Evolutionary conservation across 1,140 invertebrate species (phyloP), one percentile per base, ranked within the genome.

Genomic region (Musca vetustissima): DNA sequence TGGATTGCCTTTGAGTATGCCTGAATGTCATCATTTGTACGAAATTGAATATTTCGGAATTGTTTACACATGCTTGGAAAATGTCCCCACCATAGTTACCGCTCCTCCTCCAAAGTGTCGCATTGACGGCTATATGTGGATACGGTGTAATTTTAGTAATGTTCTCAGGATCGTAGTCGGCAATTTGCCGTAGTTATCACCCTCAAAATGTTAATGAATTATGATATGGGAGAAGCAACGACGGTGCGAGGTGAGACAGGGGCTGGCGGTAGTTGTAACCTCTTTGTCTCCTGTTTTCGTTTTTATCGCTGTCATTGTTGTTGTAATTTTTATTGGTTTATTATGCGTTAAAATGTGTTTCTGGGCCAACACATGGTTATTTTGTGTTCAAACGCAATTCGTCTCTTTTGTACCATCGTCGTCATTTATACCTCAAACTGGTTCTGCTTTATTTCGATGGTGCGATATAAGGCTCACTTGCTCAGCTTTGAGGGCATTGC

Each of bases 281-380:
- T 36, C 7, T 15, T 15, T n/a, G 28, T 21, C 28, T 21, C 8
- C 15, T 59, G 28, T 61, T 19, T 11, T 36, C 19, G 17, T 61
- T 17, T 25, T 1, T 13, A 4, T 43, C 6, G 11, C 36, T 43
- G 36, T 43, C 13, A 13, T 11, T 43, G 11, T 43, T 43, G 36
- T 43, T 43, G 28, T 61, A 25, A n/a, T 59, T 36, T 61, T 61
- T 61, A 61, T 61, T 36, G 57, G 57, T 61, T 61, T 61, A 61
- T 61, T 61, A 61, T 61, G 57, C 57, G 57, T 61, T 61, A 19
- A 61, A 61, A 61, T 61, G 57, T 61, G 57, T 61, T 61, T 61
- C 57, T 61, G 57, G 57, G 57, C 57, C 57, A 61, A 61, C 57
- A 61, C 57, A 61, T 61, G 57, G 50, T 66, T 32, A 66, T 43